Base-by-base conservation (phyloP, 2,797 vertebrate species). In the Ciconia nigra region DNA sequence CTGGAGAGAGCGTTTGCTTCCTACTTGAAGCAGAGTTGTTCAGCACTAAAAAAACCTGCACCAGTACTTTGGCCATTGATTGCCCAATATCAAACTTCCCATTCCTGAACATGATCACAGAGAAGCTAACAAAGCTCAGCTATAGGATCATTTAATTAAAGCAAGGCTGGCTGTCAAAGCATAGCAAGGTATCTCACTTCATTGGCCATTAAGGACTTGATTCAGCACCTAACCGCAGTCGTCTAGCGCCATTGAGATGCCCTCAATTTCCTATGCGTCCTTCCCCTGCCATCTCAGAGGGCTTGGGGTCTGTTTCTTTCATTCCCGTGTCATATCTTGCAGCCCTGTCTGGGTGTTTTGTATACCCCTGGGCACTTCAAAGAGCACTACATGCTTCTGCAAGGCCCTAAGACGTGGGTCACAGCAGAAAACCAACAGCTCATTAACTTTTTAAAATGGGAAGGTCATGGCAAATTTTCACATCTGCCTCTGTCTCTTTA, bases 31-130 rank as follows among this genome's bases (percentile, higher is more conserved):
- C 29, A 58, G 55, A 42, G 37, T 37, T 10, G 11, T 76, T 65
- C n/a, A 55, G 49, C 58, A 20, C 11, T 63, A n/a, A 33, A 25
- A 52, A 59, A 79, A 17, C 7, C 51, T 39, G 13, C 41, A 52
- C 8, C 0, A 0, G 6, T 19, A 44, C 25, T 63, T 55, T 7
- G 37, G 26, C 35, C 59, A 14, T 33, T 42, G 20, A n/a, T 49
- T 42, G 72, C 2, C 14, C 59, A 51, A 0, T 31, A 58, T 17
- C 37, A 39, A 69, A 49, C 19, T 54, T 80, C 6, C 52, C 31
- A 24, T 22, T 90, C 24, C 55, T 31, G 26, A 90, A 20, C 31
- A n/a, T 0, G 2, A 15, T 5, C 33, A 59, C 17, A 35, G 44
- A 85, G 46, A 51, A 46, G 29, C 29, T n/a, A 31, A 41, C 2